A percentile compares a stretch with the other conserved stretches of the same genome.
phyloP scores from a whole-genome alignment of 2,113 vertebrate species.

The Apteryx mantelli region DNA sequence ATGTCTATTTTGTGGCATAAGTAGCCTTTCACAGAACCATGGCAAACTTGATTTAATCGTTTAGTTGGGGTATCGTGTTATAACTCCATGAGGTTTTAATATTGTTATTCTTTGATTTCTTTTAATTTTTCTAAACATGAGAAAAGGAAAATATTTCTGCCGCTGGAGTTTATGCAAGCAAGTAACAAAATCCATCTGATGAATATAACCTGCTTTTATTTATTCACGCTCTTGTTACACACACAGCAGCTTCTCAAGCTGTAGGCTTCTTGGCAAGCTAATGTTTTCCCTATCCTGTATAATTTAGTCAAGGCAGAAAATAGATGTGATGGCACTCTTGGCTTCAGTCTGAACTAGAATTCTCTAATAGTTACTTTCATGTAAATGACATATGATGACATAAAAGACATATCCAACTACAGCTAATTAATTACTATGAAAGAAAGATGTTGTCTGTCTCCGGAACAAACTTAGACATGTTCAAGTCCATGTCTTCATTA shows the following conservation, averaged over 20 bases:
- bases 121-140: background rate
- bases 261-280: constrained; percentile 21
- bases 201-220: background rate
- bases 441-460: background rate
- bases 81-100: background rate
- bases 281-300: background rate
- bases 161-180: background rate
- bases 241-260: background rate
- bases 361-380: constrained; percentile 2
- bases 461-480: background rate
- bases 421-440: constrained; percentile 29
- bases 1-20: background rate
- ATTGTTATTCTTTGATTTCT: background rate
- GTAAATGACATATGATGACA: constrained; percentile 30
- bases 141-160: background rate
- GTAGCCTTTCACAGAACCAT: background rate
- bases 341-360: constrained; percentile 28
- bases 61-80: background rate
- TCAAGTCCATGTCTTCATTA: background rate
- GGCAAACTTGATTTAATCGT: background rate
- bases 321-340: background rate
- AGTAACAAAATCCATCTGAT: background rate
- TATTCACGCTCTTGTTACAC: fast-evolving
- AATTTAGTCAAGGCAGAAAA: constrained; percentile 30
- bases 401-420: background rate